Percentiles rank a stretch among this genome's conserved stretches.
Evolutionary conservation across 2,797 vertebrate species (phyloP).

Genomic region (Acanthurus lineatus): DNA sequence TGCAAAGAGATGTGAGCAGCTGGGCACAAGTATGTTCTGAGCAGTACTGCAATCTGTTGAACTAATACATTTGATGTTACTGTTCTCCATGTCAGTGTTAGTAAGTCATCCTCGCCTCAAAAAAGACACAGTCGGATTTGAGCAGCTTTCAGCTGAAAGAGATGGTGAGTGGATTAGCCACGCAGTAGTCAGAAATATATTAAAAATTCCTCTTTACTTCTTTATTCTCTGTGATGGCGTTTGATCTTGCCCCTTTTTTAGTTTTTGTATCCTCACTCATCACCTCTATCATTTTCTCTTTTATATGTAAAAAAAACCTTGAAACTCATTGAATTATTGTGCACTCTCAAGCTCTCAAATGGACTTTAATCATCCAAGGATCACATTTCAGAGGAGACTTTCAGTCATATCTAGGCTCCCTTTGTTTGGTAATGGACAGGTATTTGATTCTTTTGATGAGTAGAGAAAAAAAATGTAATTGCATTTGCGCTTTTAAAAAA

Average conservation of each 20-base stretch:
- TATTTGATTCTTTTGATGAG: conserved; percentile 23
- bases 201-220: conserved; percentile 58
- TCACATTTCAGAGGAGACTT: conserved; percentile 43
- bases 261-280: conserved; percentile 50
- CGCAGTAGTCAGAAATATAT: conserved; percentile 45
- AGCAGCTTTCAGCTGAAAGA: conserved; percentile 40
- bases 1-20: conserved; percentile 54
- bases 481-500: conserved; percentile 5
- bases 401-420: conserved; percentile 8
- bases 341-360: conserved; percentile 35
- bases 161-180: conserved; percentile 58
- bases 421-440: conserved; percentile 60
- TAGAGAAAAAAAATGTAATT: conserved; percentile 9
- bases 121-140: conserved; percentile 42
- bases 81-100: conserved; percentile 54
- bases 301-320: conserved; percentile 17
- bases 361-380: conserved; percentile 47
- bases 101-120: conserved; percentile 57
- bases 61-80: conserved; percentile 65
- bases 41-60: conserved; percentile 65
- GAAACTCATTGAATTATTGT: conserved; percentile 14
- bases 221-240: conserved; percentile 73
- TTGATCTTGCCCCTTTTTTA: conserved; percentile 57
- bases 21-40: conserved; percentile 62
- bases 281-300: conserved; percentile 47